Evolutionary conservation across 2,888 invertebrate species (phyloP).

Genomic region (Rambutsinella grinnellia): DNA sequence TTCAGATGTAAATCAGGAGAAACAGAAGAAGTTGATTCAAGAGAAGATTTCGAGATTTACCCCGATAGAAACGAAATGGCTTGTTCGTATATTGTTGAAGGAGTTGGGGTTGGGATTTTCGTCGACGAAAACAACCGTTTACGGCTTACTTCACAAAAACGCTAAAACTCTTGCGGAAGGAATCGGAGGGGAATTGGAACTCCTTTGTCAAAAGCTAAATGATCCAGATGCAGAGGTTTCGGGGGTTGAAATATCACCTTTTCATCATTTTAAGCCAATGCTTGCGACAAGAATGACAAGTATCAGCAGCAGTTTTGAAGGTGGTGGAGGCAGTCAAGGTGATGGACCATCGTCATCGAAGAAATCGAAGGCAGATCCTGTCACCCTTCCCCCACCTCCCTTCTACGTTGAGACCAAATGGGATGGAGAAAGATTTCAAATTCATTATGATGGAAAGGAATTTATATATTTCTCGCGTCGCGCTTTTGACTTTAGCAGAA

Average conservation of each 20-base stretch:
- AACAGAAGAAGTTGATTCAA: slow-evolving; percentile 54
- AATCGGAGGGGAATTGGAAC: slow-evolving; percentile 53
- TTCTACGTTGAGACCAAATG: slow-evolving; percentile 64
- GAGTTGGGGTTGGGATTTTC: slow-evolving; percentile 50
- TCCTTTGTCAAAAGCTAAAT: slow-evolving; percentile 61
- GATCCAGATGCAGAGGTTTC: slow-evolving; percentile 42
- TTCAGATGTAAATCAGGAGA: slow-evolving; percentile 37
- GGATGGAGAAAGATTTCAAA: slow-evolving; percentile 66
- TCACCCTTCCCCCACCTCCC: slow-evolving; percentile 60
- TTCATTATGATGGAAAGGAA: slow-evolving; percentile 59
- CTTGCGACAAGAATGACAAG: slow-evolving; percentile 55
- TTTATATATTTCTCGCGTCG: slow-evolving; percentile 70
- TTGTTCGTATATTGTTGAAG: slow-evolving; percentile 59
- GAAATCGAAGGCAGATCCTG: slow-evolving; percentile 17
- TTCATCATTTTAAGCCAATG: slow-evolving; percentile 60
- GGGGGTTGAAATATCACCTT: slow-evolving; percentile 45
- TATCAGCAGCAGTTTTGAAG: slow-evolving; percentile 35
- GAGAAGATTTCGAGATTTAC: slow-evolving; percentile 45
- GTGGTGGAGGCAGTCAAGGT: neutral
- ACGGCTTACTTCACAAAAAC: slow-evolving; percentile 54
- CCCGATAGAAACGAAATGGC: slow-evolving; percentile 64
- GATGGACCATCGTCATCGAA: neutral
- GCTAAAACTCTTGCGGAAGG: slow-evolving; percentile 49
- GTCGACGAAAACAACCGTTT: slow-evolving; percentile 36
- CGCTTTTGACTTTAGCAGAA: slow-evolving; percentile 78